Evolutionary conservation across 2,113 vertebrate species (phyloP), one percentile per base, ranked within the genome.

Genomic region (Procavia capensis): DNA sequence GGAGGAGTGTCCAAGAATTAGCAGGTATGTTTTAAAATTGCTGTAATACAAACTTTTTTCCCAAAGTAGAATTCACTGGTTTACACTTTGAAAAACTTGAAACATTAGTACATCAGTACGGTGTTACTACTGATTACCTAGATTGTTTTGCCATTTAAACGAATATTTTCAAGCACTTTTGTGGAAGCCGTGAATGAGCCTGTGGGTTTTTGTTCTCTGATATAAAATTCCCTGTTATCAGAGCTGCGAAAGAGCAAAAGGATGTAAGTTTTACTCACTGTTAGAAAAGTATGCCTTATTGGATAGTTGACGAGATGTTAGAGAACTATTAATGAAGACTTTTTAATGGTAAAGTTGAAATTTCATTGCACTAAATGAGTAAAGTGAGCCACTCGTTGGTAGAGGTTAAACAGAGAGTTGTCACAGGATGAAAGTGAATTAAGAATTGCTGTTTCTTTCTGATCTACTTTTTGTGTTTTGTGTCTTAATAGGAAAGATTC

Each of bases 91-190:
- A 17, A 64, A 90, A 90, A 64, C 61, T 81, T 74, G 29, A 81
- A 86, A 81, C 27, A n/a, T n/a, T n/a, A n/a, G n/a, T n/a, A n/a
- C 47, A 82, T 59, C 75, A 59, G 20, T 75, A 68, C 78, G 76
- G 10, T 64, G 29, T 54, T 84, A 61, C 10, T 79, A 6, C 50
- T 87, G 17, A 43, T 64, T 75, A 85, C 50, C 70, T 50, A 54
- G 45, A 39, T 85, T 64, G 41, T 81, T 90, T 82, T 74, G 64
- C 64, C 75, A 74, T 43, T 93, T 74, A 81, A 90, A 75, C 86
- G 22, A 70, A 25, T 45, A 75, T 88, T 80, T 90, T 72, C 50
- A 45, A 39, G 41, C 19, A 64, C 63, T 85, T 4, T 31, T 64
- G 20, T 75, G 59, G 45, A 39, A 85, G 11, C 66, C 75, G 4